Base-by-base conservation (phyloP, 2,888 invertebrate genomes). In the Patella depressa region DNA sequence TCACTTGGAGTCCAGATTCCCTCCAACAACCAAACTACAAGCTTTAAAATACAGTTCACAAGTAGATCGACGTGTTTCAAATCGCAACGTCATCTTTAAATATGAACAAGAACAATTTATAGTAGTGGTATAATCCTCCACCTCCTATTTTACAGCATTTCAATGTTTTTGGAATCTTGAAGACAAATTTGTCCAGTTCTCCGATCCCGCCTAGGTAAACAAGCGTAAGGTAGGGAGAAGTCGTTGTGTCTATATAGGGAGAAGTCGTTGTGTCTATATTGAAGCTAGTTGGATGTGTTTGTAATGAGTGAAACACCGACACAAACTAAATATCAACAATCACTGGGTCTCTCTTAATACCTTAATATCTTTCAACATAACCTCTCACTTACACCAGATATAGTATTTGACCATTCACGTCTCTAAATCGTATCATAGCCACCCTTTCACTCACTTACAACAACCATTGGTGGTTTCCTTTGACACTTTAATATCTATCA, bases 41-140 rank as follows among this genome's bases (percentile, higher is more conserved):
- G 34, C 76, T 72, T 76, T 34, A n/a, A 76, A 76, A 76, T 76
- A 72, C 76, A 72, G 71, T 76, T 76, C 76, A 76, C 76, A 76
- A 76, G 71, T 76, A 72, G 45, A 54, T 55, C 57, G 45, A 57
- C 29, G 55, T 76, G 45, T 72, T 76, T 71, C 34, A 76, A 76
- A 71, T 71, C 34, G 71, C 34, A 71, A 59, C 76, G 71, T 57
- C 57, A 59, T 71, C 57, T 57, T 76, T 57, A 76, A 76, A 76
- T 76, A 70, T 76, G 72, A 76, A 76, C 76, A 76, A 72, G 55
- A 71, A 19, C 72, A 59, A 71, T 76, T 76, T 76, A 72, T 76
- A 53, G 76, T 71, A 71, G 45, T 34, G 45, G 53, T 54, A 72
- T 76, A 76, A 76, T 76, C 76, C 76, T 53, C 45, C 57, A 76